Evolutionary conservation across 2,888 invertebrate species (phyloP).

Genomic region (Hyalella azteca): DNA sequence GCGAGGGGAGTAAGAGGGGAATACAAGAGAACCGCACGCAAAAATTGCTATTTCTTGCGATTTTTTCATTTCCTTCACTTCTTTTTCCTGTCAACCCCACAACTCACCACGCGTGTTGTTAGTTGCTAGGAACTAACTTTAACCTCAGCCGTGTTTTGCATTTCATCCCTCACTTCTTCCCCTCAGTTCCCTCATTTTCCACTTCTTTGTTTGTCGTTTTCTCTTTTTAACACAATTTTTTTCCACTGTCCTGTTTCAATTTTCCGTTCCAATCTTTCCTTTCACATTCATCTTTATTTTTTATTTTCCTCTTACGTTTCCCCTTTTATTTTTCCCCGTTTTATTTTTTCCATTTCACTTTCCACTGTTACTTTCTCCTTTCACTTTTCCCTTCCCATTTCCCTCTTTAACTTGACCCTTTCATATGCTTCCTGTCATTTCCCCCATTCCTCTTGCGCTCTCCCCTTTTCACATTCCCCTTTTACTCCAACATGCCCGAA

Average conservation of each 20-base stretch:
- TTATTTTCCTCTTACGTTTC: background rate
- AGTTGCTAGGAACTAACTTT: no score
- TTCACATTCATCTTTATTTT: background rate
- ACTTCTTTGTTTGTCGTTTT: constrained; percentile 62
- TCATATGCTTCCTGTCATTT: background rate
- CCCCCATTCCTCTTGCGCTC: background rate
- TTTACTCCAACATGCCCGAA: no score
- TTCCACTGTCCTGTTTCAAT: constrained; percentile 88
- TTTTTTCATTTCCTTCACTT: no score
- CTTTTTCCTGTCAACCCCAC: no score
- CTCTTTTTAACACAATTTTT: constrained; percentile 76
- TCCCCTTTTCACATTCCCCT: background rate
- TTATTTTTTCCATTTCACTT: background rate
- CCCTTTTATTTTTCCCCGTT: background rate
- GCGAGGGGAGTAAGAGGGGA: background rate
- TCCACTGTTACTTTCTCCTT: background rate
- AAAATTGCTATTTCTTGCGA: no score
- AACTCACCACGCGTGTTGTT: no score
- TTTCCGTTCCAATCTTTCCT: constrained; percentile 64
- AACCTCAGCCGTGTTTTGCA: no score
- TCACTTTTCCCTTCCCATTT: background rate
- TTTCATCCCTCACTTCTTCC: background rate
- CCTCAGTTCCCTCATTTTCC: background rate
- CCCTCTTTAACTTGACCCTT: background rate
- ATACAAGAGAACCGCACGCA: background rate